phyloP scores from a whole-genome alignment of 2,888 invertebrate genomes.

The Nysson spinosus region DNA sequence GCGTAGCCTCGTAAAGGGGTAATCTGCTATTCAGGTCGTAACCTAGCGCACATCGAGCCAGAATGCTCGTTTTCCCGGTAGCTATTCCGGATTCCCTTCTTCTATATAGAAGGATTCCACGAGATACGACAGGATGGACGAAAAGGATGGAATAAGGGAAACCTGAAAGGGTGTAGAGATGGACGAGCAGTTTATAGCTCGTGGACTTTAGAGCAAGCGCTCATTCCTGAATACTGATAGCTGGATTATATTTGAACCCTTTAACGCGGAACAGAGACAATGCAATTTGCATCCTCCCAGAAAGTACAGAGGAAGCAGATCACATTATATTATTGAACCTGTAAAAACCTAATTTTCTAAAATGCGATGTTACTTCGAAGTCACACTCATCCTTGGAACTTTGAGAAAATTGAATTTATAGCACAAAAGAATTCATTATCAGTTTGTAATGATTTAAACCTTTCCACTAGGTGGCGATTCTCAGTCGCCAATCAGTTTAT shows the following conservation, averaged over 20 bases:
- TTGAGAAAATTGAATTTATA: too few species aligned
- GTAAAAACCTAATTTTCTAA: too few species aligned
- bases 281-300: too few species aligned
- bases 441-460: too few species aligned
- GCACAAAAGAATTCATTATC: too few species aligned
- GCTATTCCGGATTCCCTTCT: slow-evolving; percentile 59
- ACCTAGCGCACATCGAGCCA: slow-evolving; percentile 55
- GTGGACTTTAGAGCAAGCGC: not conserved
- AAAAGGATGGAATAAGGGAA: not conserved
- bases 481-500: too few species aligned
- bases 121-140: slow-evolving; percentile 9
- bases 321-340: too few species aligned
- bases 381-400: too few species aligned
- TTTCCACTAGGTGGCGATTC: too few species aligned
- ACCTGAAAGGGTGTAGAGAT: not conserved
- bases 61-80: slow-evolving; percentile 60
- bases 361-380: too few species aligned
- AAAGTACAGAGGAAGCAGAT: too few species aligned
- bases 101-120: slow-evolving; percentile 29
- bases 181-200: slow-evolving; percentile 5
- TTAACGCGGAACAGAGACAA: too few species aligned
- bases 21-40: slow-evolving; percentile 71
- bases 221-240: slow-evolving; percentile 1
- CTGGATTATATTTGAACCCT: not conserved
- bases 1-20: slow-evolving; percentile 65